Base-by-base conservation (phyloP, 1,140 invertebrate species). In the Luehdorfia chinensis region DNA sequence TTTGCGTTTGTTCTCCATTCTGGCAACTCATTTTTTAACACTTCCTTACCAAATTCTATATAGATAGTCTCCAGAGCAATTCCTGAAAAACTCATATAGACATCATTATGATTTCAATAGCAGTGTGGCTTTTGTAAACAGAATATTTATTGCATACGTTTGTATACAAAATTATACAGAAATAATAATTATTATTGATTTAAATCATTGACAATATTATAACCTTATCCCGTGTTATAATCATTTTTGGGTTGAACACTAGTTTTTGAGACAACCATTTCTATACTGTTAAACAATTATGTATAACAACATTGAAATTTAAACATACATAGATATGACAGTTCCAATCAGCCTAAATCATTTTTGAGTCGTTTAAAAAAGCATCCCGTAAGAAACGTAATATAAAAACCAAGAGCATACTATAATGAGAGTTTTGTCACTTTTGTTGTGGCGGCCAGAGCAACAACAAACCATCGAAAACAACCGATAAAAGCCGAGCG, bases 21-120 rank as follows among this genome's bases (percentile, higher is more conserved):
- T 61, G 66, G 56, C 59, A 45, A 68, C 56, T 71, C 65, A 63
- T 72, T 76, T 77, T 73, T 78, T 73, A 66, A 55, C 49, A 72
- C 59, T 74, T 74, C 66, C 60, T 74, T 57, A 59, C 66, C 69
- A 58, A 75, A 75, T 66, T 65, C 47, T 64, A 64, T 59, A 43
- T 43, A 43, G 15, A n/a, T 43, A 43, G 39, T 5, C 14, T 16
- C 3, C 9, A 28, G 39, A 16, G 14, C 27, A 43, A 28, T 43
- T 30, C 39, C 9, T 30, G 14, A 18, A 43, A 4, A 16, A 7
- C 39, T 18, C 9, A 43, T 30, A 27, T 8, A 41, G 36, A 21
- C 36, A 41, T 41, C 36, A 41, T 41, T 41, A 41, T 41, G 19
- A 25, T 12, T 27, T 25, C n/a, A n/a, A n/a, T n/a, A n/a, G 8